Evolutionary conservation across 2,113 vertebrate species (phyloP), one percentile per base, ranked within the genome.

Genomic region (Cheilinus undulatus): DNA sequence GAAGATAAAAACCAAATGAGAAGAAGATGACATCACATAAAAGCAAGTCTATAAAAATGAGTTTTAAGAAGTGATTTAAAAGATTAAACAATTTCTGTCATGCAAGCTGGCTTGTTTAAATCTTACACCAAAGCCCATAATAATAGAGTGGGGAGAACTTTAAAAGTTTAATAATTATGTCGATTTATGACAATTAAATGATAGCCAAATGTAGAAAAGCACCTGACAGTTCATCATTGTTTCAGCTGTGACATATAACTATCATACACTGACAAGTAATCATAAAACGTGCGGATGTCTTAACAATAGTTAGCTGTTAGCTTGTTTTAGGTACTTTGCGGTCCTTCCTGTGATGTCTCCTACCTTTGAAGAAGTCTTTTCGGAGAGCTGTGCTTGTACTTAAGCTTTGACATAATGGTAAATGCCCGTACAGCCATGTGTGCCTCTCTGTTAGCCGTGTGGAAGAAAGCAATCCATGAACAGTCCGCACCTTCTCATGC

Each of bases 351-450:
- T 19, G 0, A 15, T 5, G 46, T 7, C 15, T 15, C 64, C 43
- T 40, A 93, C 92, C 92, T 90, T 91, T 91, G 14, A 82, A 80
- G 49, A 86, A 88, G 46, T 92, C 84, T 10, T 66, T 85, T 5
- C 63, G 80, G 0, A 80, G 43, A 50, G 54, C 13, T 22, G 26
- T 49, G 22, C 86, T 53, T 0, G 88, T 84, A 5, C 83, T 86
- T 50, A 92, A 61, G 61, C 54, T 58, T 5, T 36, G 73, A 17
- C 38, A 12, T 0, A 8, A 15, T 1, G 36, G 5, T 6, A 20
- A 0, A 0, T 7, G 50, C 49, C 76, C 46, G 5, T 20, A 4
- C 17, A 14, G 23, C 48, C 61, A 20, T 1, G 49, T 45, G 53
- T 32, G 2, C n/a, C 22, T 23, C 0, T 0, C 40, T 27, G 66